Conservation (phyloP, 2,888 invertebrate genomes). For the Erpobdella octoculata region DNA sequence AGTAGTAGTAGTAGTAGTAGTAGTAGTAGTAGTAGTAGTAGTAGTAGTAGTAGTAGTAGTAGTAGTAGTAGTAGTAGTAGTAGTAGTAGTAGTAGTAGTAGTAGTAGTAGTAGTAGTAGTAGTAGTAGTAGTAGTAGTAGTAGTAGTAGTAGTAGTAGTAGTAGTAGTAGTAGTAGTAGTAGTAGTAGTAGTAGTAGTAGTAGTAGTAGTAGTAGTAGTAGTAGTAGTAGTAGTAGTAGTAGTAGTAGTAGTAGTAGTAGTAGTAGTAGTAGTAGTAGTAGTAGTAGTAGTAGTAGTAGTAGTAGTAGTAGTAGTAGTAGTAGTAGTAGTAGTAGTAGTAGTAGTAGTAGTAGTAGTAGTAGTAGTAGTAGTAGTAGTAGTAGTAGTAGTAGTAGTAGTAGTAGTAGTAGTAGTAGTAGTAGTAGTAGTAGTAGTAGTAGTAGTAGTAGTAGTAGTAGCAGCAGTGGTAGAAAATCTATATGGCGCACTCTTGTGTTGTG, state of each 20-base stretch:
- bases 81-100: neutral
- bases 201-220: constrained; percentile 1
- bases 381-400: no score
- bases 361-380: no score
- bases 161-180: neutral
- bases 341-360: no score
- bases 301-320: constrained; percentile 1
- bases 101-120: constrained; percentile 1
- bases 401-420: no score
- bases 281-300: constrained; percentile 1
- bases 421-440: no score
- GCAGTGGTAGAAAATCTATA: no score
- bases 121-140: constrained; percentile 1
- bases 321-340: no score
- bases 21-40: constrained; percentile 1
- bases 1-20: neutral
- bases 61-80: constrained; percentile 1
- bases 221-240: neutral
- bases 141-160: constrained; percentile 1
- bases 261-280: neutral
- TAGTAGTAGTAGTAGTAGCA: no score
- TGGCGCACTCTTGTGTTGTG: no score
- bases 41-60: constrained; percentile 1
- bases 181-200: constrained; percentile 1
- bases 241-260: constrained; percentile 1